A percentile compares a stretch with the other conserved stretches of the same genome.
Conservation (phyloP, 1,140 invertebrate species). For the Pseudomyrmex gracilis region DNA sequence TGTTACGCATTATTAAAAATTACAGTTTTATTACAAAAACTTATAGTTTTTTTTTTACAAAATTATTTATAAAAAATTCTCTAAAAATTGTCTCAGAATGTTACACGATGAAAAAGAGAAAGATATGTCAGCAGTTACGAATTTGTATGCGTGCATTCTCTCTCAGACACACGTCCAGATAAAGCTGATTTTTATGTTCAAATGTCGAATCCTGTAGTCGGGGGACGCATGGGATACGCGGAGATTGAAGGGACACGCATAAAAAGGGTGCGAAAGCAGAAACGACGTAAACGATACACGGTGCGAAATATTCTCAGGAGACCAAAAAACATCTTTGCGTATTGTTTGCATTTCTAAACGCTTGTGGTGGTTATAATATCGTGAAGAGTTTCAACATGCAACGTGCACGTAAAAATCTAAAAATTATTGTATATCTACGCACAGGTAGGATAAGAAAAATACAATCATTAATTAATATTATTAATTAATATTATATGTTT, state of each 20-base stretch:
- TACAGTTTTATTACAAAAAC: not conserved
- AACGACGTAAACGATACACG: conserved; percentile 65
- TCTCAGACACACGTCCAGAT: conserved; percentile 77
- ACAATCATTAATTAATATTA: not conserved
- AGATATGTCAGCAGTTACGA: conserved; percentile 42
- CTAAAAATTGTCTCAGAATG: conserved; percentile 9
- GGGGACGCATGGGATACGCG: conserved; percentile 78
- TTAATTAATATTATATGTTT: not conserved
- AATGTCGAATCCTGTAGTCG: conserved; percentile 82
- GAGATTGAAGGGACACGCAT: conserved; percentile 78
- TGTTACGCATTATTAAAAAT: no score
- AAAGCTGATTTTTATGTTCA: conserved; percentile 86
- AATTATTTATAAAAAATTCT: not conserved
- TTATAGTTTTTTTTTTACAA: not conserved
- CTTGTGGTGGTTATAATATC: not conserved
- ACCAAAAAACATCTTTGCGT: conserved; percentile 40
- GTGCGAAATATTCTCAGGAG: conserved; percentile 67
- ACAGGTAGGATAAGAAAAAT: no score
- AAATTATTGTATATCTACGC: not conserved
- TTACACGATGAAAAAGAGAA: not conserved
- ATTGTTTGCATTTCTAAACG: conserved; percentile 16
- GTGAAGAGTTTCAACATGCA: not conserved
- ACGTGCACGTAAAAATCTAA: not conserved
- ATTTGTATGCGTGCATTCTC: conserved; percentile 64
- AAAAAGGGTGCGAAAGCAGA: conserved; percentile 79